Evolutionary conservation across 1,140 invertebrate genomes (phyloP).

Genomic region (Diorhabda sublineata): DNA sequence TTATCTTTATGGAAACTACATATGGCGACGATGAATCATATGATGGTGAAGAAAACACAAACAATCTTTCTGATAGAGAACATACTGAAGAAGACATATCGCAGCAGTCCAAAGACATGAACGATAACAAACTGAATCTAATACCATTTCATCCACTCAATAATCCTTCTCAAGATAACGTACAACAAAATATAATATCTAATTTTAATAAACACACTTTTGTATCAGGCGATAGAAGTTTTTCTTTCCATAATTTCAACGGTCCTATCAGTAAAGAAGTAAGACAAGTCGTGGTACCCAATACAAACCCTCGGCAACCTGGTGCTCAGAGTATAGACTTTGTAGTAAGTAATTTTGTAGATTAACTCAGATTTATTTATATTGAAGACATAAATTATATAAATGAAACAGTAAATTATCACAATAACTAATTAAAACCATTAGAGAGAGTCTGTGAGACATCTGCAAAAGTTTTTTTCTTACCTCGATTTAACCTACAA

Average conservation of each 20-base stretch:
- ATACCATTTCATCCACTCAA: too few species aligned
- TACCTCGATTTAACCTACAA: not conserved
- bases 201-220: too few species aligned
- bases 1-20: too few species aligned
- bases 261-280: slow-evolving; percentile 61
- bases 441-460: not conserved
- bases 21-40: too few species aligned
- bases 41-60: too few species aligned
- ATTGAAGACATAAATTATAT: not conserved
- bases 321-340: slow-evolving; percentile 49
- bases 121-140: too few species aligned
- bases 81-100: too few species aligned
- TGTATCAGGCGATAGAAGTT: slow-evolving; percentile 47
- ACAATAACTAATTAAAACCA: not conserved
- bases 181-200: too few species aligned
- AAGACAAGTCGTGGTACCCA: slow-evolving; percentile 43
- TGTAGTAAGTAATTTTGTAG: slow-evolving; percentile 47
- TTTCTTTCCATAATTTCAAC: slow-evolving; percentile 61
- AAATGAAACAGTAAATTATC: not conserved
- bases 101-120: too few species aligned
- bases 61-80: too few species aligned
- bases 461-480: not conserved
- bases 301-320: slow-evolving; percentile 12
- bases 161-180: too few species aligned
- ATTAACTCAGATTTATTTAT: not conserved